These are phyloP conservation scores for Acipenser ruthenus DNA, from an alignment of 2,797 vertebrate species.

Conservation along the genomic window DNA sequence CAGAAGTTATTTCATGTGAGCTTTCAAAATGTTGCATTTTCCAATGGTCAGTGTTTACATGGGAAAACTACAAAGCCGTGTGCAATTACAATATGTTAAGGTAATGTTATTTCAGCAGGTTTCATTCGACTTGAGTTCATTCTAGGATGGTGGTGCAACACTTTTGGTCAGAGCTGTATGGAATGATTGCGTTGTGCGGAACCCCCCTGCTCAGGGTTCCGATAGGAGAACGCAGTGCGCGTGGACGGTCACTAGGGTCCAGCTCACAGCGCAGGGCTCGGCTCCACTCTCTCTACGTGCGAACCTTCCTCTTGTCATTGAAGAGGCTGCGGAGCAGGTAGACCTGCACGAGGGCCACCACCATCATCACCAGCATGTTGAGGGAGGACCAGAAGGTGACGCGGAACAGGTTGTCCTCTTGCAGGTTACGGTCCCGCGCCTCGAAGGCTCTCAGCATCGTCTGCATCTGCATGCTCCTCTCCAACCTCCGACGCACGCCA, in stretches of 20 bases:
- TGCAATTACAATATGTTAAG: no score
- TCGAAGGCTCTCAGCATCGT: slow-evolving; percentile 63
- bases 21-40: no score
- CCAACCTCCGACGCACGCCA: slow-evolving; percentile 54
- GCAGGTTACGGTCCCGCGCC: slow-evolving; percentile 73
- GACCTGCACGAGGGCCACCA: slow-evolving; percentile 65
- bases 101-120: no score
- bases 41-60: no score
- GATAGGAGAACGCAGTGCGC: no score
- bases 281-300: slow-evolving; percentile 39
- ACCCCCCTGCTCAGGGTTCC: no score
- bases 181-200: no score
- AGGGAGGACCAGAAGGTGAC: slow-evolving; percentile 82
- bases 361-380: slow-evolving; percentile 63
- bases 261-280: not conserved
- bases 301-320: slow-evolving; percentile 44
- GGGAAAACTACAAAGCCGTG: no score
- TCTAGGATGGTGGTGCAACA: no score
- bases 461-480: slow-evolving; percentile 66
- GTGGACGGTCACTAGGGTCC: not conserved
- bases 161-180: no score
- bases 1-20: no score
- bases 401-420: slow-evolving; percentile 74
- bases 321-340: slow-evolving; percentile 73
- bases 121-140: no score